A percentile compares a stretch with the other conserved stretches of the same genome.
These are phyloP conservation scores for Drosophila murphyi DNA, from an alignment of 1,140 invertebrate species.

Conservation along the genomic window DNA sequence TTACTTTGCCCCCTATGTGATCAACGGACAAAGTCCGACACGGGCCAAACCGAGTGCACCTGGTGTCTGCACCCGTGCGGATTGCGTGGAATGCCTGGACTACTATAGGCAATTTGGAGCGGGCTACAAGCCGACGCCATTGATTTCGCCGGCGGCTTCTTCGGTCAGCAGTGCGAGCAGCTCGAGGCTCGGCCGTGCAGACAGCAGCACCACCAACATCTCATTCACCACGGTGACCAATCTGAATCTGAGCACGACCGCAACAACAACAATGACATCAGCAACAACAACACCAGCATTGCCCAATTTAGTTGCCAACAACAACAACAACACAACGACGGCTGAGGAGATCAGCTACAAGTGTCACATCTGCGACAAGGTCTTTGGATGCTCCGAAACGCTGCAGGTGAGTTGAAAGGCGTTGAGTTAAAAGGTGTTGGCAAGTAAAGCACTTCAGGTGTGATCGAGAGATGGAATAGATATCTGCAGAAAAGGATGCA, in stretches of 20 bases:
- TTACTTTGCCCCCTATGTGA: conserved; percentile 76
- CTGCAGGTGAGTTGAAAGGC: conserved; percentile 69
- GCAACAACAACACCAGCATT: conserved; percentile 15
- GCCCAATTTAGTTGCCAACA: conserved; percentile 9
- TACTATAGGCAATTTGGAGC: conserved; percentile 64
- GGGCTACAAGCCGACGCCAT: conserved; percentile 50
- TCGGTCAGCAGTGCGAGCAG: conserved; percentile 68
- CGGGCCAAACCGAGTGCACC: conserved; percentile 21
- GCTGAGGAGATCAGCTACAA: conserved; percentile 79
- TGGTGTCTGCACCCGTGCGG: conserved; percentile 52
- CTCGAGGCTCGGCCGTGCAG: conserved; percentile 30
- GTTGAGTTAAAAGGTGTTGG: no score
- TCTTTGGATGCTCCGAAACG: conserved; percentile 82
- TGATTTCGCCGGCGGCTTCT: conserved; percentile 67
- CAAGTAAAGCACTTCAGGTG: no score
- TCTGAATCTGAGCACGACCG: conserved; percentile 52
- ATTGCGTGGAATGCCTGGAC: conserved; percentile 70
- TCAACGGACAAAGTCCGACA: conserved; percentile 50
- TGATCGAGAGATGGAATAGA: no score
- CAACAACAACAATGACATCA: conserved; percentile 16
- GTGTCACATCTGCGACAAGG: conserved; percentile 81
- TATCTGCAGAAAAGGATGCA: no score
- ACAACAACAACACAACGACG: conserved; percentile 20
- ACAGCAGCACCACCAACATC: conserved; percentile 50
- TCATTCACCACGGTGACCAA: conserved; percentile 73